A percentile compares a stretch with the other conserved stretches of the same genome.
Evolutionary conservation across 2,113 vertebrate genomes (phyloP).

Genomic region (Coturnix japonica): DNA sequence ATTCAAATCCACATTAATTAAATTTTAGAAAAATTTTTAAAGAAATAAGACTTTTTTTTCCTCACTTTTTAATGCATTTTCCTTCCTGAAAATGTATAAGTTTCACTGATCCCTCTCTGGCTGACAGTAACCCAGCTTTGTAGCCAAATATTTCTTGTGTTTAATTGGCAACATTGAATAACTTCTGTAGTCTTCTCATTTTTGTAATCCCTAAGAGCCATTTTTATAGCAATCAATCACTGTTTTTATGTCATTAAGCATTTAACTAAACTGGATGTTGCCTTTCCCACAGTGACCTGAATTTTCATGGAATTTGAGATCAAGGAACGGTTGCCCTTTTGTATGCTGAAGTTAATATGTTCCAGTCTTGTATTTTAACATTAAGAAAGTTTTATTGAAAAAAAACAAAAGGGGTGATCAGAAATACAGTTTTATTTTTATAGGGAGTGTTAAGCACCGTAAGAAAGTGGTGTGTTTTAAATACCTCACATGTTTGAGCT

Average conservation of each 20-base stretch:
- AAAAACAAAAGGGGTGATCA: constrained; percentile 26
- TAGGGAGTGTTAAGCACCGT: background rate
- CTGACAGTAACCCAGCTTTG: background rate
- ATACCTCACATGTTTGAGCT: background rate
- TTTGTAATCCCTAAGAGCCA: constrained; percentile 46
- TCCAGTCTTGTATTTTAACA: constrained; percentile 60
- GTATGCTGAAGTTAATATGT: constrained; percentile 63
- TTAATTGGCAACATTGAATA: background rate
- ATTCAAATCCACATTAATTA: background rate
- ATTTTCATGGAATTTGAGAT: constrained; percentile 72
- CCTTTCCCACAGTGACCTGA: constrained; percentile 58
- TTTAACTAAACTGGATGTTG: constrained; percentile 59
- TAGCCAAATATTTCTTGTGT: background rate
- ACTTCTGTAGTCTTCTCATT: constrained; percentile 16
- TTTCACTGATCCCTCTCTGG: background rate
- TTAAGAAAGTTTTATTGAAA: constrained; percentile 43
- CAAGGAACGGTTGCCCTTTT: constrained; percentile 57
- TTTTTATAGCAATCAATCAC: constrained; percentile 66
- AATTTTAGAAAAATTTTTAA: background rate
- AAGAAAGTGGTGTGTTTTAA: background rate
- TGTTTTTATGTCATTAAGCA: constrained; percentile 56
- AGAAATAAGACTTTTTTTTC: background rate
- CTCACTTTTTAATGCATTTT: background rate
- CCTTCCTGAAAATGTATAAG: background rate
- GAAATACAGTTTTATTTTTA: constrained; percentile 16